Evolutionary conservation across 1,140 invertebrate genomes (phyloP), one percentile per base, ranked within the genome.

Genomic region (Chironomus tepperi): DNA sequence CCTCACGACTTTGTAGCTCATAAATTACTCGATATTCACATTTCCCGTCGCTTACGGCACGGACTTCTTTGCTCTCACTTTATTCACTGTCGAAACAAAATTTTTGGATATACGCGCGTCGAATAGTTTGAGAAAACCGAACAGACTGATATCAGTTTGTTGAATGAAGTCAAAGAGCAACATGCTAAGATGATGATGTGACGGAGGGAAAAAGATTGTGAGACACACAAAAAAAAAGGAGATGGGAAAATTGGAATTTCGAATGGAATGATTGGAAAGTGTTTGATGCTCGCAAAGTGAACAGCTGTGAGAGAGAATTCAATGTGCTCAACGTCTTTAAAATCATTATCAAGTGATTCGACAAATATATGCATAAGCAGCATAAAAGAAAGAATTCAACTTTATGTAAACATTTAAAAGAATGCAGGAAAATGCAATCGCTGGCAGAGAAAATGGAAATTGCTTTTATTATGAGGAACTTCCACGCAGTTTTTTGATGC

Each of bases 91-190:
- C 43, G 47, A 57, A 12, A 15, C 8, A 12, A 57, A 57, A 34
- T 34, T 34, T 34, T 34, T 2, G 24, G 24, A 34, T 34, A 5
- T 15, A 57, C 1, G 1, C 12, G 5, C 47, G 47, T 5, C 47
- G 47, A 47, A 47, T 47, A 47, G 12, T 57, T 12, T 57, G 10
- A 57, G n/a, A 15, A 47, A 5, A 57, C 47, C 12, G 47, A 57
- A 57, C 43, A 10, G 43, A 47, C 43, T 47, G 9, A 15, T 47
- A 47, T 12, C 47, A 57, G 47, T 57, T 57, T 57, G 47, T 57
- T 57, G 47, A 57, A 57, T 57, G 47, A 57, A 57, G 47, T 57
- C 47, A 57, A 57, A 57, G 47, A 57, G 47, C 47, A 57, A 57
- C 47, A 57, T 57, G 47, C 47, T 57, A 57, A 15, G 47, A 57